These are phyloP conservation scores for Crocodylus rhombifer DNA, from an alignment of 2,797 vertebrate genomes.

Conservation along the genomic window DNA sequence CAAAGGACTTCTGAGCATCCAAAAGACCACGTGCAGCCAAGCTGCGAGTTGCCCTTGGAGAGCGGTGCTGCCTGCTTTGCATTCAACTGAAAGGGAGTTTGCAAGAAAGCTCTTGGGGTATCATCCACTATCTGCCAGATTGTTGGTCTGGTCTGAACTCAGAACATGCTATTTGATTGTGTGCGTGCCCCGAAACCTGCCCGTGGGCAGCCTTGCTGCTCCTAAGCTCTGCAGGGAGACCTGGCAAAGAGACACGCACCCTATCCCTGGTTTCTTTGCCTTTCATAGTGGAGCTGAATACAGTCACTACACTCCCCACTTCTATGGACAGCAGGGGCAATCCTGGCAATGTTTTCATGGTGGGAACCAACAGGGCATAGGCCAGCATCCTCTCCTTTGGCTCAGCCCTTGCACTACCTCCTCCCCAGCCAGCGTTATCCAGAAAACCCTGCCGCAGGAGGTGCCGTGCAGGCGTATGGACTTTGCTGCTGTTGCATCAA, in stretches of 20 bases:
- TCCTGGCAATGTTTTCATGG: not conserved
- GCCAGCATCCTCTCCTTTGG: not conserved
- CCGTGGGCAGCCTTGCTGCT: not conserved
- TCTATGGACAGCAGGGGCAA: not conserved
- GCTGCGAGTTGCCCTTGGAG: not conserved
- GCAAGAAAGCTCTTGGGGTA: not conserved
- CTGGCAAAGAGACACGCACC: not conserved
- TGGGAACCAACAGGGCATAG: not conserved
- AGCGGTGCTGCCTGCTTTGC: not conserved
- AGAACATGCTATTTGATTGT: not conserved
- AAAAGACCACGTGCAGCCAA: not conserved
- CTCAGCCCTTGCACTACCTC: not conserved
- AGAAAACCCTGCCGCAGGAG: not conserved
- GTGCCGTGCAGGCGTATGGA: not conserved
- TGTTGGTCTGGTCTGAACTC: not conserved
- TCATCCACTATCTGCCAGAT: not conserved
- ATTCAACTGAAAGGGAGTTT: not conserved
- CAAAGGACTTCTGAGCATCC: not conserved
- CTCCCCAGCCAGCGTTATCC: not conserved
- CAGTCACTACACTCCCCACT: too few species aligned
- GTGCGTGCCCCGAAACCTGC: too few species aligned
- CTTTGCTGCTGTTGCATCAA: not conserved
- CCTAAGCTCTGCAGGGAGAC: not conserved
- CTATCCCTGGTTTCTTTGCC: not conserved
- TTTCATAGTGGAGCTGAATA: too few species aligned